Conservation (phyloP, 92 coral and sea anemone species). For the Micromussa lordhowensis region DNA sequence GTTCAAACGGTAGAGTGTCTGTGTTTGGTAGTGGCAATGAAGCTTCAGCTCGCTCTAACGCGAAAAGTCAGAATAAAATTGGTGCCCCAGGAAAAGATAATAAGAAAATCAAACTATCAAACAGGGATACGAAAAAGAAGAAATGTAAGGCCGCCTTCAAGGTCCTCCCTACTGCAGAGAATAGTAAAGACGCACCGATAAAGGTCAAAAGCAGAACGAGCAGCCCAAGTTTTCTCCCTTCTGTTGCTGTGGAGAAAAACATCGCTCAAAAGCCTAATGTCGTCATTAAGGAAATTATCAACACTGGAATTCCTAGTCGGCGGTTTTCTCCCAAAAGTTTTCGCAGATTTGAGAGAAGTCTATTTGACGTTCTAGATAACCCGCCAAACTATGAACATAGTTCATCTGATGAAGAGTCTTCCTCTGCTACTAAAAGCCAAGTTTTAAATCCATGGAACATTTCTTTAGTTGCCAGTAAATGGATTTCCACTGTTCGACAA, state of each 20-base stretch:
- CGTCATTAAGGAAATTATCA: conserved; percentile 83
- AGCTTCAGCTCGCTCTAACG: neutral
- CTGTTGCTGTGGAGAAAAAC: conserved; percentile 54
- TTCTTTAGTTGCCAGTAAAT: conserved; percentile 79
- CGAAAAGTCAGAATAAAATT: neutral
- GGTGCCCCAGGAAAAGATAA: neutral
- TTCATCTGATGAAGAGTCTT: conserved; percentile 32
- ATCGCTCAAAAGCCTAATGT: conserved; percentile 70
- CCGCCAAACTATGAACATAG: conserved; percentile 37
- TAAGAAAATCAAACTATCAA: neutral
- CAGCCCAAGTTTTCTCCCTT: conserved; percentile 9
- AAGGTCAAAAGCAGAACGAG: neutral
- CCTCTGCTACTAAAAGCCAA: conserved; percentile 1
- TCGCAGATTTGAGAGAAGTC: conserved; percentile 84
- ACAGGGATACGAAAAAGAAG: neutral
- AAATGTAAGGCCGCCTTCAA: neutral
- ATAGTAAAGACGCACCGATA: neutral
- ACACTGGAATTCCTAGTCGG: conserved; percentile 88
- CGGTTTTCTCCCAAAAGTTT: conserved; percentile 67
- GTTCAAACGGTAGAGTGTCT: neutral
- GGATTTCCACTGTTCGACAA: conserved; percentile 66
- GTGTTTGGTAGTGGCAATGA: neutral
- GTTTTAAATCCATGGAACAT: conserved; percentile 76
- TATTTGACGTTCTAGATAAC: conserved; percentile 81
- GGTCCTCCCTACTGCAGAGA: no score